These are phyloP conservation scores for Lycorma delicatula DNA, from an alignment of 1,140 invertebrate genomes.

Conservation along the genomic window DNA sequence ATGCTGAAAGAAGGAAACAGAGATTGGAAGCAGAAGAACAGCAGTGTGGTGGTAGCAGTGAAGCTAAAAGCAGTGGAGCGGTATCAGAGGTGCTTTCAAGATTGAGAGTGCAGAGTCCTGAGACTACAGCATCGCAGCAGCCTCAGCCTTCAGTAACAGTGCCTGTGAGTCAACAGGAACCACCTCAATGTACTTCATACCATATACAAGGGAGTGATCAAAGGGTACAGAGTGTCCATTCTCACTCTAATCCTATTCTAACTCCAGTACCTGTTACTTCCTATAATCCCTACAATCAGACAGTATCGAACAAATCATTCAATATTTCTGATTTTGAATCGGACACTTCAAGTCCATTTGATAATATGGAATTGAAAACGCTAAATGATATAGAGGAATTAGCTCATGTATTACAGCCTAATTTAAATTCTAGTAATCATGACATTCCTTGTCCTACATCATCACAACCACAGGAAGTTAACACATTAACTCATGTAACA, in stretches of 20 bases:
- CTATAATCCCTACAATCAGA: not conserved
- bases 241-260: constrained; percentile 17
- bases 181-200: not conserved
- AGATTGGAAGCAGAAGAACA: constrained; percentile 42
- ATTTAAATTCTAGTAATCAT: constrained; percentile 14
- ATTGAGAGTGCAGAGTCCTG: too few species aligned
- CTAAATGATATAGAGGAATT: constrained; percentile 84
- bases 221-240: not conserved
- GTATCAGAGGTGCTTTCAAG: too few species aligned
- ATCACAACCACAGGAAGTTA: not conserved
- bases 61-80: constrained; percentile 39
- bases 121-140: not conserved
- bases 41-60: constrained; percentile 35
- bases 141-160: not conserved
- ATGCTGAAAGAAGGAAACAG: constrained; percentile 46
- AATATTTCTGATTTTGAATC: constrained; percentile 76
- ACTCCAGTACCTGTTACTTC: constrained; percentile 26
- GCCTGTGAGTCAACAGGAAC: not conserved
- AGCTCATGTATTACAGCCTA: constrained; percentile 50
- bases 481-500: not conserved
- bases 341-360: constrained; percentile 82
- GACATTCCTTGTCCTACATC: not conserved
- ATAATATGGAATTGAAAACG: constrained; percentile 82
- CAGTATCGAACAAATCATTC: constrained; percentile 32
- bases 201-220: too few species aligned